Base-by-base conservation (phyloP, 2,113 vertebrate genomes). In the Cheirogaleus medius region DNA sequence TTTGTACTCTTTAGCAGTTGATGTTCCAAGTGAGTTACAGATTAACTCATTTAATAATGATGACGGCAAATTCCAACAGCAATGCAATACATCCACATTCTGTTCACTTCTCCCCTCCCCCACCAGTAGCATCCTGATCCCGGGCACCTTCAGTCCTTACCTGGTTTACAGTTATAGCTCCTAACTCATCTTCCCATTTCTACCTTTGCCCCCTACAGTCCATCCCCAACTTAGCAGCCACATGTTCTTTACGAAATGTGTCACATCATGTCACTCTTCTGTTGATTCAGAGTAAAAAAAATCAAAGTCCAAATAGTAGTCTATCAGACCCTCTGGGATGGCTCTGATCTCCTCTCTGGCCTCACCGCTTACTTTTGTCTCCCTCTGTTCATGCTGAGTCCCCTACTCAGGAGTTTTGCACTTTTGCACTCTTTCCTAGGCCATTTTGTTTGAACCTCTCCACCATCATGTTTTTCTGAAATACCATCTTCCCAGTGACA, bases 41-140 rank as follows among this genome's bases (percentile, higher is more conserved):
- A 49, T 80, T 34, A 44, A 63, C 39, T 92, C 78, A 39, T 37
- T 90, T 81, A 91, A 39, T 60, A 44, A 94, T 34, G 54, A 54
- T 12, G n/a, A 69, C 5, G 44, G 37, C 29, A 64, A 93, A 87
- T 87, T 27, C 25, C 4, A 54, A 37, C n/a, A 84, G 23, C 32
- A 64, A 1, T 3, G 6, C 49, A 81, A 52, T 34, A 39, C 17
- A 69, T 49, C 9, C 34, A 58, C 37, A 63, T 32, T 54, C 58
- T 64, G 73, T 82, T 52, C 34, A 34, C 9, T 37, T 56, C 71
- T 44, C 2, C 34, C 87, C 18, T 37, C 68, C 10, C n/a, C 44
- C 4, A 20, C 17, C 2, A 37, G 18, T 1, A n/a, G 42, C 21
- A 8, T 10, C n/a, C 0, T 21, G 8, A 74, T 20, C 42, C 34